These are phyloP conservation scores for Trochalopteron elliotii DNA, from an alignment of 2,113 vertebrate genomes.

Conservation along the genomic window DNA sequence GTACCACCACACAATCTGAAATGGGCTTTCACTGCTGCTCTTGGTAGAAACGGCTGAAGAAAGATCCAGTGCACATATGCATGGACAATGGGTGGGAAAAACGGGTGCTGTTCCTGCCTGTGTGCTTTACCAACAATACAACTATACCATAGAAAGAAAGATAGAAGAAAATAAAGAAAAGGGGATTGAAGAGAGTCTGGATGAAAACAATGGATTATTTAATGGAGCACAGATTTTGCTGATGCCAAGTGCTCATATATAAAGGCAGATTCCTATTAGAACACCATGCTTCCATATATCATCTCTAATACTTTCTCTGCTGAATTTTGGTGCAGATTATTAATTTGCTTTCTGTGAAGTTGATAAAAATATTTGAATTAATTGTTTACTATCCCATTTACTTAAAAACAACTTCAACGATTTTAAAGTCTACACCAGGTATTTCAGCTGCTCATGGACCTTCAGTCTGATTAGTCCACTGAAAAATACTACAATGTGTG, in stretches of 20 bases:
- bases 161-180: neutral
- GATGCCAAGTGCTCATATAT: neutral
- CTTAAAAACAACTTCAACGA: neutral
- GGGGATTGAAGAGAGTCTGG: neutral
- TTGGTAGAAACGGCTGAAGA: neutral
- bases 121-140: neutral
- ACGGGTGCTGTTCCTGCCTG: neutral
- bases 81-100: constrained; percentile 51
- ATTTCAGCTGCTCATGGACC: neutral
- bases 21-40: constrained; percentile 19
- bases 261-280: neutral
- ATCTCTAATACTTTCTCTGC: neutral
- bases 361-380: neutral
- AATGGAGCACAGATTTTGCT: neutral
- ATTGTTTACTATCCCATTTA: neutral
- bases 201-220: neutral
- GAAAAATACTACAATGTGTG: neutral
- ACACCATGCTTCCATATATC: neutral
- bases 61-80: constrained; percentile 17
- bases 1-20: neutral
- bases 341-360: neutral
- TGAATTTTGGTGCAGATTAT: neutral
- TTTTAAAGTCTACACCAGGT: neutral
- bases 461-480: neutral
- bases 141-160: neutral